Evolutionary conservation across 2,113 vertebrate genomes (phyloP), one percentile per base, ranked within the genome.

Genomic region (Clarias gariepinus): DNA sequence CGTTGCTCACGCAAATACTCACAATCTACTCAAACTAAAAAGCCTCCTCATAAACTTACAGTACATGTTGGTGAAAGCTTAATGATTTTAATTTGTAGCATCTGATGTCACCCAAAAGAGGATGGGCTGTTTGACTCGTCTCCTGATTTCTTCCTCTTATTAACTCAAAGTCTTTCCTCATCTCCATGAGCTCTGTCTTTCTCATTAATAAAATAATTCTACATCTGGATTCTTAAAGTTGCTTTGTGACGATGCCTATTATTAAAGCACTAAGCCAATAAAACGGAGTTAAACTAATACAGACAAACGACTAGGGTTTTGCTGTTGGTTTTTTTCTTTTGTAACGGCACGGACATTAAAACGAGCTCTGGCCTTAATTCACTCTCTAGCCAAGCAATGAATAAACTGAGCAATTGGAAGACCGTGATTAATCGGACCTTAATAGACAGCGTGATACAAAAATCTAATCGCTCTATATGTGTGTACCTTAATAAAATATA

Each of bases 241-340:
- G 18, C 68, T 71, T 11, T 28, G 2, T 53, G 73, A 76, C 3
- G 1, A 30, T 3, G 4, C 3, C 52, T 4, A 79, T 30, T 30
- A 25, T 4, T 28, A 58, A 15, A 78, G 16, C 25, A 28, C 6
- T 57, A 16, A 30, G 30, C 15, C 19, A n/a, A 55, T n/a, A 58
- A 57, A 57, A 13, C 4, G 0, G 4, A 57, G 4, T 28, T 19
- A 21, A n/a, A 76, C 7, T 2, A 76, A 57, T 2, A 28, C 13
- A 58, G 15, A 58, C n/a, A 60, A 58, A 13, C 2, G 4, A 23
- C 55, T 80, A 33, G 30, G 71, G 4, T 58, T 30, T 3, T 55
- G 12, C 33, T 3, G 4, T 41, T 21, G 3, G 0, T 10, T 4
- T 15, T 1, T 4, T 1, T 21, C 21, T 0, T 11, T 41, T 25